phyloP scores from a whole-genome alignment of 2,113 vertebrate genomes.

The Indicator maculatus region DNA sequence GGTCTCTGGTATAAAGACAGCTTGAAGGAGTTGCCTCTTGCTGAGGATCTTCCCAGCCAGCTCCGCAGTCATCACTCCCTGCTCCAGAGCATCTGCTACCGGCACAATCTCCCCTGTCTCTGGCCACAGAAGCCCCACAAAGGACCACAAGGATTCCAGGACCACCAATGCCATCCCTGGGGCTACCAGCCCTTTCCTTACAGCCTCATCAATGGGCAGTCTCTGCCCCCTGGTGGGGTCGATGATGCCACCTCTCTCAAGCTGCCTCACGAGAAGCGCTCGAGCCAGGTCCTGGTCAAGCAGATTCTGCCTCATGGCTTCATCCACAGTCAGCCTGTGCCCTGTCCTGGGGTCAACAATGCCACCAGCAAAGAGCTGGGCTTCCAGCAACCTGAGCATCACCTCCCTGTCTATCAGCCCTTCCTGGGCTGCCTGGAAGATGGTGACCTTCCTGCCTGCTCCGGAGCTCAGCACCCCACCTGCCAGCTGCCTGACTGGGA shows the following conservation, averaged over 20 bases:
- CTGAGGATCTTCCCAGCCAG: slow-evolving; percentile 79
- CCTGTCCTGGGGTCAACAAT: slow-evolving; percentile 91
- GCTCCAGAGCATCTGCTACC: slow-evolving; percentile 83
- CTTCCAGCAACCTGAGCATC: slow-evolving; percentile 84
- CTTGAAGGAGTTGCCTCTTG: slow-evolving; percentile 79
- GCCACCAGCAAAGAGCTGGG: slow-evolving; percentile 93
- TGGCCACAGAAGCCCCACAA: slow-evolving; percentile 88
- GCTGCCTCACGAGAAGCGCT: slow-evolving; percentile 84
- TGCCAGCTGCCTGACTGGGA: slow-evolving; percentile 88
- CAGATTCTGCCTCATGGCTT: slow-evolving; percentile 82
- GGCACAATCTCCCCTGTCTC: slow-evolving; percentile 88
- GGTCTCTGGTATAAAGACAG: slow-evolving; percentile 83
- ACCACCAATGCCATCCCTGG: slow-evolving; percentile 81
- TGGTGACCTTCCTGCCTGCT: slow-evolving; percentile 85
- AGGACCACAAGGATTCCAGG: slow-evolving; percentile 86
- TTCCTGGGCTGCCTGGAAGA: slow-evolving; percentile 89
- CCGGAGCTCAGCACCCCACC: slow-evolving; percentile 86
- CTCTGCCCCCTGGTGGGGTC: slow-evolving; percentile 81
- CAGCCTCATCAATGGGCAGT: slow-evolving; percentile 84
- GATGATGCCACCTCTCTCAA: slow-evolving; percentile 86
- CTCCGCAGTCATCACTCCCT: slow-evolving; percentile 84
- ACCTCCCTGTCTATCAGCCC: slow-evolving; percentile 89
- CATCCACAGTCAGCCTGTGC: slow-evolving; percentile 83
- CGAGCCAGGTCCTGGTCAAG: slow-evolving; percentile 91
- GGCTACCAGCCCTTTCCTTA: slow-evolving; percentile 81